These are phyloP conservation scores for Oasisia sp. DNA, from an alignment of 2,888 invertebrate species.

Conservation along the genomic window DNA sequence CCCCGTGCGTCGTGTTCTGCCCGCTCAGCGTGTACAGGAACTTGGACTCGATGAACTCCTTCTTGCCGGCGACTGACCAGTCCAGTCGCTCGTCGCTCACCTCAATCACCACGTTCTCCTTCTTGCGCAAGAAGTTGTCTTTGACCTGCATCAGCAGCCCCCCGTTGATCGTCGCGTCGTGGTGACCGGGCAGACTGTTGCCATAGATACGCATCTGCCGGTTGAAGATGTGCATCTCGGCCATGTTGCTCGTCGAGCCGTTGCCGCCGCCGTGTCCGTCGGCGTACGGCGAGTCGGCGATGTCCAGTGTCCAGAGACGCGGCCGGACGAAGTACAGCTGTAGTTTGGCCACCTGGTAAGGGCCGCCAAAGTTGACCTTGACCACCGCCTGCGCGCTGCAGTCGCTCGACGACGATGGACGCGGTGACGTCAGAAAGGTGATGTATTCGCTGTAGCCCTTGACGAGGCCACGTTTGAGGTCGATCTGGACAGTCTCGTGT, in stretches of 20 bases:
- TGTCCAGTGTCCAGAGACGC: constrained; percentile 59
- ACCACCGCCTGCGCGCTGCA: constrained; percentile 60
- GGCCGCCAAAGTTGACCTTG: constrained; percentile 55
- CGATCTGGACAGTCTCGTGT: constrained; percentile 40
- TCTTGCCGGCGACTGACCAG: constrained; percentile 50
- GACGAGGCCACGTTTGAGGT: constrained; percentile 54
- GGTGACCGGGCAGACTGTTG: constrained; percentile 57
- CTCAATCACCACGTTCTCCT: constrained; percentile 42
- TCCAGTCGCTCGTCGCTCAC: constrained; percentile 54
- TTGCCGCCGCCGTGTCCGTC: constrained; percentile 60
- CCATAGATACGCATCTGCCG: constrained; percentile 60
- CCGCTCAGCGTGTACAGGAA: constrained; percentile 57
- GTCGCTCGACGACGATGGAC: constrained; percentile 28
- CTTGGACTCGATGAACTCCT: constrained; percentile 56
- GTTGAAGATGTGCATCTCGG: constrained; percentile 61
- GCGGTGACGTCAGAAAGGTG: constrained; percentile 52
- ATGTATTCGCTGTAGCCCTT: constrained; percentile 60
- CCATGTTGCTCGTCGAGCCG: constrained; percentile 56
- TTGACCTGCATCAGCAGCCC: constrained; percentile 49
- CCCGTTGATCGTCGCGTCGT: constrained; percentile 59
- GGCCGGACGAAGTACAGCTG: constrained; percentile 56
- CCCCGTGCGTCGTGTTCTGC: constrained; percentile 52
- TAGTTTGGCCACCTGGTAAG: constrained; percentile 40
- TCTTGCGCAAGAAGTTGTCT: not conserved
- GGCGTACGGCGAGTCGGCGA: constrained; percentile 57